These are phyloP conservation scores for Athalia cordata DNA, from an alignment of 2,888 invertebrate genomes.

Conservation along the genomic window DNA sequence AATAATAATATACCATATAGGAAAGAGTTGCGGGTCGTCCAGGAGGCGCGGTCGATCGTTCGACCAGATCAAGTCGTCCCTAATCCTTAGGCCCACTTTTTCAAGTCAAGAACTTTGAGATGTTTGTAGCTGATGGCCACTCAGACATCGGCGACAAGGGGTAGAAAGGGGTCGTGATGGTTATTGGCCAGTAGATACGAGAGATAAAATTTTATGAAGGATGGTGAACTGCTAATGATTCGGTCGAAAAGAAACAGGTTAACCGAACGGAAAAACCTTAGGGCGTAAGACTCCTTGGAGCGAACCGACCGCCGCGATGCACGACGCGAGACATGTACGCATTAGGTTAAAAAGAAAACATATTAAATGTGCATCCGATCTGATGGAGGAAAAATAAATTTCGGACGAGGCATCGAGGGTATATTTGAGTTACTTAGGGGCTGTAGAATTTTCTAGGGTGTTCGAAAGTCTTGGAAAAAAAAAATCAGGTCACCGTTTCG, in stretches of 20 bases:
- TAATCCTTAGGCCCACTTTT: slow-evolving; percentile 13
- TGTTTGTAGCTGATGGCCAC: slow-evolving; percentile 33
- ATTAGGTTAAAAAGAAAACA: no score
- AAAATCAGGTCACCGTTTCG: neutral
- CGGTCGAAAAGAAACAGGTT: slow-evolving; percentile 40
- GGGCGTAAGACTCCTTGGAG: neutral
- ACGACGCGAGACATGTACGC: no score
- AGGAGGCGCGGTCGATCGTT: neutral
- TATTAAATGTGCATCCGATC: no score
- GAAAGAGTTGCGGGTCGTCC: neutral
- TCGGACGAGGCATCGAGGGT: no score
- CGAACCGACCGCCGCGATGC: no score
- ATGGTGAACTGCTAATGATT: slow-evolving; percentile 43
- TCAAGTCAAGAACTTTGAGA: slow-evolving; percentile 23
- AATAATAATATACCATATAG: neutral
- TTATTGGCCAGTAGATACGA: slow-evolving; percentile 41
- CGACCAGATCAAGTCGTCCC: slow-evolving; percentile 10
- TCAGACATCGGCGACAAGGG: slow-evolving; percentile 42
- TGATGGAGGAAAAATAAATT: no score
- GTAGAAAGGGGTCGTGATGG: slow-evolving; percentile 25
- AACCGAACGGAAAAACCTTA: slow-evolving; percentile 15
- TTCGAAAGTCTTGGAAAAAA: neutral
- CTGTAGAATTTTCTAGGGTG: neutral
- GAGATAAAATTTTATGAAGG: slow-evolving; percentile 43
- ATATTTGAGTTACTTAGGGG: no score